Evolutionary conservation across 2,888 invertebrate species (phyloP), one percentile per base, ranked within the genome.

Genomic region (Adelognathus sp.): DNA sequence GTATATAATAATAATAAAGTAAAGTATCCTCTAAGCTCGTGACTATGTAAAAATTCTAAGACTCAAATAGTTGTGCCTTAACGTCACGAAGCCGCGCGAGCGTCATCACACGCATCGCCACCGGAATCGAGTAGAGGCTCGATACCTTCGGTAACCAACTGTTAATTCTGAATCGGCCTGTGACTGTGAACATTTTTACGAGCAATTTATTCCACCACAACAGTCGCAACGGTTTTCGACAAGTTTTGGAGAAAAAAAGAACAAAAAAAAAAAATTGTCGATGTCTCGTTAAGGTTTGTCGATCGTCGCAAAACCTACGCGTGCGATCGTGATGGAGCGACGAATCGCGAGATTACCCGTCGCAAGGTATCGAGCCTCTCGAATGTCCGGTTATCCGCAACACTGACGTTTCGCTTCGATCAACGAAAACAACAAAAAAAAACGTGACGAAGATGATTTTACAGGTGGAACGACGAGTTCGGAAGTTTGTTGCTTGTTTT

Each of bases 11-110:
- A 24, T 52, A 52, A 67, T 36, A 21, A 60, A 69, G 27, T 54
- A 52, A 54, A 60, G 29, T 44, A 69, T 61, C 44, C 24, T 69
- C 50, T 61, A 60, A 58, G 58, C 41, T 74, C 67, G 36, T 61
- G 52, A 31, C 41, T 67, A 54, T 50, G 58, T 60, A 63, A 44
- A 61, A 44, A 69, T 54, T 54, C 54, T 36, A 75, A 69, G 61
- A 63, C 44, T 54, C 61, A 36, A n/a, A 56, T 69, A 69, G 54
- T 75, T 69, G 75, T 69, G 67, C 54, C 69, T 63, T 54, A 33
- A 46, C 31, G 44, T 64, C 56, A 11, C 33, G 31, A 33, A n/a
- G 16, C 18, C 31, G 29, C 31, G 61, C 14, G 29, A 50, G 24
- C 21, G 50, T 16, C 50, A 4, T 21, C 21, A 11, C n/a, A n/a